These are phyloP conservation scores for Protobothrops mucrosquamatus DNA, from an alignment of 2,113 vertebrate species.

Conservation along the genomic window DNA sequence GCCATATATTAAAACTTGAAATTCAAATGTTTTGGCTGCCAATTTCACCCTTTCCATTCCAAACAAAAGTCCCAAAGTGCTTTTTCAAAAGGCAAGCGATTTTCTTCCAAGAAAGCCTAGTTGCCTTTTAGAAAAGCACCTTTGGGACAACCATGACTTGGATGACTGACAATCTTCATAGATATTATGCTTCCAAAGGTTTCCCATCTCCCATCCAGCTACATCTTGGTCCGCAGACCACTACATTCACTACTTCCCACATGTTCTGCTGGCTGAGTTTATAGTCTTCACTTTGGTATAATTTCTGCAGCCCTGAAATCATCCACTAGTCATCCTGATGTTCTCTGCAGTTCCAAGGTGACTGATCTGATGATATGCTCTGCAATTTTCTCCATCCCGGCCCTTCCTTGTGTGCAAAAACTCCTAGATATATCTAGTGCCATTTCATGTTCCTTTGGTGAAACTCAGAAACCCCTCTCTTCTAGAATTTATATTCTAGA, in stretches of 20 bases:
- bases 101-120: neutral
- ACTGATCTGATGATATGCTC: neutral
- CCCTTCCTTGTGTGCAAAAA: neutral
- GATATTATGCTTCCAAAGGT: neutral
- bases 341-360: neutral
- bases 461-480: neutral
- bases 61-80: neutral
- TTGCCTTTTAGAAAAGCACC: neutral
- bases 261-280: neutral
- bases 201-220: neutral
- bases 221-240: neutral
- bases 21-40: neutral
- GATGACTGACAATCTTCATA: neutral
- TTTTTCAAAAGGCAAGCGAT: neutral
- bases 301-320: neutral
- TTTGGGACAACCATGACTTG: neutral
- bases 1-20: neutral
- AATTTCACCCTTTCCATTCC: neutral
- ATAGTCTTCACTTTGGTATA: neutral
- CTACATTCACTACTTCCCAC: neutral
- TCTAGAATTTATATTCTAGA: neutral
- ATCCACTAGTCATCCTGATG: neutral
- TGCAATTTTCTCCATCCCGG: neutral
- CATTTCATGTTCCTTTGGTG: neutral
- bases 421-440: neutral